These are phyloP conservation scores for Adelphocoris suturalis DNA, from an alignment of 2,888 invertebrate genomes.

Conservation along the genomic window DNA sequence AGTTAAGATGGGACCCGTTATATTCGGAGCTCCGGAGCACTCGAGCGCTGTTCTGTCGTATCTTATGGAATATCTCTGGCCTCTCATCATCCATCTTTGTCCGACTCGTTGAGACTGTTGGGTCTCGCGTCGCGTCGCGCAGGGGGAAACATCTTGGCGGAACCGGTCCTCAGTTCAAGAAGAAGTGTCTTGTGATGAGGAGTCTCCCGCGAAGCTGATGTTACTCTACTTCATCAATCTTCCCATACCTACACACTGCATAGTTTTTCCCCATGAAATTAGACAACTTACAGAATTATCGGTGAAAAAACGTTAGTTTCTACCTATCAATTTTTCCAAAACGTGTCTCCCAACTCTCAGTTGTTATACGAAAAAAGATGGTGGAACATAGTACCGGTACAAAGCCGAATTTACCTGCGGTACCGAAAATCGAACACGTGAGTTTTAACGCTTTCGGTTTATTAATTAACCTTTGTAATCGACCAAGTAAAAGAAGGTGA, in stretches of 20 bases:
- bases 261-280: not conserved
- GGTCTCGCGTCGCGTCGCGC: slow-evolving; percentile 3
- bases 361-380: too few relatives aligned
- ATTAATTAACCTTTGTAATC: too few relatives aligned
- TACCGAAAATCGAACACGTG: too few relatives aligned
- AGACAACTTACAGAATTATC: not conserved
- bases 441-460: too few relatives aligned
- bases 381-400: too few relatives aligned
- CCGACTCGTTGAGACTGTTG: not conserved
- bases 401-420: too few relatives aligned
- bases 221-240: not conserved
- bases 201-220: not conserved
- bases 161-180: not conserved
- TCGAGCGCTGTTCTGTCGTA: slow-evolving; percentile 5
- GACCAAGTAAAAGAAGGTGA: too few relatives aligned
- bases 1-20: not conserved
- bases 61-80: not conserved
- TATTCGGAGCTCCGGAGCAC: not conserved
- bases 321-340: not conserved
- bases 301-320: not conserved
- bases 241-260: too few relatives aligned
- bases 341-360: too few relatives aligned
- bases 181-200: not conserved
- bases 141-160: not conserved
- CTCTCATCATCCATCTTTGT: slow-evolving; percentile 11